Conservation (phyloP, 2,797 vertebrate genomes). For the Serranus cabrilla region DNA sequence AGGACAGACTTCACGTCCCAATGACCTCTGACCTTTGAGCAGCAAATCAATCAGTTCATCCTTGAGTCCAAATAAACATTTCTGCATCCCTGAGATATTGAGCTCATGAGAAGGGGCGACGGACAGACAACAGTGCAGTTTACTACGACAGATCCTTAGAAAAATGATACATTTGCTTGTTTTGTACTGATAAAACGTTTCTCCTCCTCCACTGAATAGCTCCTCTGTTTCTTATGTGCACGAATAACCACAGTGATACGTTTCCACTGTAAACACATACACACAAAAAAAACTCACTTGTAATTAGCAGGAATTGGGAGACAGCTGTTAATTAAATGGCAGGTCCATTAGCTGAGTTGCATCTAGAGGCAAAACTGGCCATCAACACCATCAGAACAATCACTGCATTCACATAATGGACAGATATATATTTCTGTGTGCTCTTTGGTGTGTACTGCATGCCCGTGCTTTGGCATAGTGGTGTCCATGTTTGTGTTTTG, state of each 20-base stretch:
- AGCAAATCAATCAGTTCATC: too few relatives aligned
- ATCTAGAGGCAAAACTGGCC: neutral
- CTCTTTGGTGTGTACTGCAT: neutral
- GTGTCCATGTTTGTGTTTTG: constrained; percentile 21
- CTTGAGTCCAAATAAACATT: too few relatives aligned
- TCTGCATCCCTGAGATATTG: too few relatives aligned
- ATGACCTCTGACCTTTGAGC: too few relatives aligned
- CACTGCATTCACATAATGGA: neutral
- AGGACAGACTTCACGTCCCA: too few relatives aligned
- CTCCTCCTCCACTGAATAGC: neutral
- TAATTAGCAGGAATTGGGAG: too few relatives aligned
- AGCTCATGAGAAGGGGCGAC: too few relatives aligned
- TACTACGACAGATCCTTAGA: neutral
- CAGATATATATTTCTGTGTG: neutral
- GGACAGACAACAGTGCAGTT: too few relatives aligned
- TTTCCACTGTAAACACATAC: too few relatives aligned
- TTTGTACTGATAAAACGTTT: neutral
- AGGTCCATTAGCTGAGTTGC: neutral
- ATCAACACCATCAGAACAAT: constrained; percentile 2
- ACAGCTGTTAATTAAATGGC: neutral
- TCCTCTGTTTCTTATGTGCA: neutral
- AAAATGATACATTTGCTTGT: neutral
- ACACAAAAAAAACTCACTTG: too few relatives aligned
- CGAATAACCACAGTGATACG: too few relatives aligned
- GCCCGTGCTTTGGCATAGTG: neutral